These are phyloP conservation scores for Eciton burchellii DNA, from an alignment of 1,140 invertebrate genomes.

Conservation along the genomic window DNA sequence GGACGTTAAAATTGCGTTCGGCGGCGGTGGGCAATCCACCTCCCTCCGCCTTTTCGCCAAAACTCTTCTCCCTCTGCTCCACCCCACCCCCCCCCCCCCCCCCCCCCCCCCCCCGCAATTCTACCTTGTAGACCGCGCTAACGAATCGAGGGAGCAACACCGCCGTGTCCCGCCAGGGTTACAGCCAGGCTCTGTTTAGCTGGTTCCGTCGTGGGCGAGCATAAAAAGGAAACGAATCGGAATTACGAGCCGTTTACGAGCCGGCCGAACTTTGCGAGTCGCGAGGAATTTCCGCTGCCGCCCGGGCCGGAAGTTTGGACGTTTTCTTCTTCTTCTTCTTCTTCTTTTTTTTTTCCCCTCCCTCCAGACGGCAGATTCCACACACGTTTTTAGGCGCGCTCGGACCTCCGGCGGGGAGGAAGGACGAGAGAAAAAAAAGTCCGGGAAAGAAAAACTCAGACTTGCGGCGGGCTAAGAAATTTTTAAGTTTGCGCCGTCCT, in stretches of 20 bases:
- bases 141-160: conserved; percentile 19
- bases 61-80: too few species aligned
- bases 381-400: background rate
- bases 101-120: too few species aligned
- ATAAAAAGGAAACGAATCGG: conserved; percentile 13
- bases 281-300: background rate
- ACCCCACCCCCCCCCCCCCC: too few species aligned
- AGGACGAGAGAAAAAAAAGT: too few species aligned
- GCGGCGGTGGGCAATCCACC: too few species aligned
- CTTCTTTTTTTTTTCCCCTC: too few species aligned
- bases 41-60: too few species aligned
- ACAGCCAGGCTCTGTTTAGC: background rate
- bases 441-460: background rate
- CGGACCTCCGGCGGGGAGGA: background rate
- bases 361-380: background rate
- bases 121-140: conserved; percentile 18
- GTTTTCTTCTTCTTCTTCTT: too few species aligned
- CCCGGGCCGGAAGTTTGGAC: background rate
- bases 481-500: background rate
- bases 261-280: background rate
- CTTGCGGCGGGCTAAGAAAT: too few species aligned
- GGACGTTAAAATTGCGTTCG: too few species aligned
- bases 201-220: too few species aligned
- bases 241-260: conserved; percentile 42
- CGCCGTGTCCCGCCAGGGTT: background rate